Conservation (phyloP, 2,888 invertebrate genomes). For the Meteorus cinctellus region DNA sequence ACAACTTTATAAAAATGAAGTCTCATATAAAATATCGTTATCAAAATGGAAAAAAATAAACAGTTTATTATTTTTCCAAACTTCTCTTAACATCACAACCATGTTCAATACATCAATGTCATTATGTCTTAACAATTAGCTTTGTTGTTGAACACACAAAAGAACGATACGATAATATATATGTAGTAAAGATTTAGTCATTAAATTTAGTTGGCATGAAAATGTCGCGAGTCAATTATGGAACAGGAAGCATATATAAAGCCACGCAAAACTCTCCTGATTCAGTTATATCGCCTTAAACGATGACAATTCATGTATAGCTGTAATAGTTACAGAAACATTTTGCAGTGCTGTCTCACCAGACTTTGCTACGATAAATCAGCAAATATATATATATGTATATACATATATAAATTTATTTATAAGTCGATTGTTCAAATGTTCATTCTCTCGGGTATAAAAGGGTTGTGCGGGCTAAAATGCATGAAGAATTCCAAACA, state of each 20-base stretch:
- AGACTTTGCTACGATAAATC: conserved; percentile 23
- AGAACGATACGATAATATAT: conserved; percentile 24
- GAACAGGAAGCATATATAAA: conserved; percentile 55
- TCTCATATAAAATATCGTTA: not conserved
- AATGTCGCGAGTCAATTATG: conserved; percentile 59
- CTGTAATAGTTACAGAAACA: conserved; percentile 1
- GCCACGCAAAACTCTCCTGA: conserved; percentile 53
- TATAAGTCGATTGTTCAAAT: conserved; percentile 25
- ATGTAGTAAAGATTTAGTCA: conserved; percentile 57
- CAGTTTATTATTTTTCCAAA: too few species aligned
- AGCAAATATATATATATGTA: not conserved
- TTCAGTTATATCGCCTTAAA: conserved; percentile 62
- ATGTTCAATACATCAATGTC: not conserved
- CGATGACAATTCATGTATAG: conserved; percentile 50
- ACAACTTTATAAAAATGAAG: too few species aligned
- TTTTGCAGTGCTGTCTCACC: not conserved
- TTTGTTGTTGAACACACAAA: conserved; percentile 25
- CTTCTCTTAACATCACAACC: not conserved
- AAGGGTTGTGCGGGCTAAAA: conserved; percentile 16
- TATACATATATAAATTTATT: conserved; percentile 4
- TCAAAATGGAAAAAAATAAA: too few species aligned
- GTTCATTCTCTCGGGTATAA: conserved; percentile 20
- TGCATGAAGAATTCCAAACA: conserved; percentile 29
- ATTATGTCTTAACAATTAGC: not conserved
- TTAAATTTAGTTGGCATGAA: conserved; percentile 53